Percentiles rank a stretch among this genome's conserved stretches.
phyloP scores from a whole-genome alignment of 2,888 invertebrate species.

The Pristionchus japonicus region DNA sequence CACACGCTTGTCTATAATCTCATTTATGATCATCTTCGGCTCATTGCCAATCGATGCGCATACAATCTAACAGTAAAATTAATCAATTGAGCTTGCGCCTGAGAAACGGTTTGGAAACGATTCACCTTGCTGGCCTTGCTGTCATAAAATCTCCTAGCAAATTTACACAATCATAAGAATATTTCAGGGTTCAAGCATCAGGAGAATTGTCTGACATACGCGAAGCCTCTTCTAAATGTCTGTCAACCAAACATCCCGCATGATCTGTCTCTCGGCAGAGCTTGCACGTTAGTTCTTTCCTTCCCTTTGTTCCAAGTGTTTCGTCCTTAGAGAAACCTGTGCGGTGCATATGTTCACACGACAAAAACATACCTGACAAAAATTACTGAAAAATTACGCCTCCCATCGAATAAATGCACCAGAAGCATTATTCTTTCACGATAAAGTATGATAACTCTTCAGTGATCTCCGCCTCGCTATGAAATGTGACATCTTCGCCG shows the following conservation, averaged over 20 bases:
- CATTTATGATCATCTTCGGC: neutral
- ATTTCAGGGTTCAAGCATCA: neutral
- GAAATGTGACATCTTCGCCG: slow-evolving; percentile 14
- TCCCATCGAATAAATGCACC: too few species aligned
- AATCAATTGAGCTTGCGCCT: too few species aligned
- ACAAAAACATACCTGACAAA: too few species aligned
- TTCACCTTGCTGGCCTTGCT: too few species aligned
- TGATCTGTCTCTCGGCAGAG: neutral
- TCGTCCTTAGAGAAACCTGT: neutral
- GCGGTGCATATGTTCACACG: too few species aligned
- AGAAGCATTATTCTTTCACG: too few species aligned
- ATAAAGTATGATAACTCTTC: too few species aligned
- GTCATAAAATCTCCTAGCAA: too few species aligned
- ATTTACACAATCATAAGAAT: neutral
- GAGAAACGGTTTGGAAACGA: too few species aligned
- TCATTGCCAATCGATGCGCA: neutral
- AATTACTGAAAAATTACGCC: too few species aligned
- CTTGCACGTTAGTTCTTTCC: slow-evolving; percentile 21
- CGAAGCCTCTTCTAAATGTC: neutral
- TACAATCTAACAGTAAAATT: too few species aligned
- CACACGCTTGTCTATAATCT: neutral
- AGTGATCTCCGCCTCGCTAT: slow-evolving; percentile 22
- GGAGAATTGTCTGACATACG: neutral
- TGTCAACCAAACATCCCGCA: neutral
- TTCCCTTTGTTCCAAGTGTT: neutral